Conservation (phyloP, 2,797 vertebrate genomes). For the Protonibea diacanthus region DNA sequence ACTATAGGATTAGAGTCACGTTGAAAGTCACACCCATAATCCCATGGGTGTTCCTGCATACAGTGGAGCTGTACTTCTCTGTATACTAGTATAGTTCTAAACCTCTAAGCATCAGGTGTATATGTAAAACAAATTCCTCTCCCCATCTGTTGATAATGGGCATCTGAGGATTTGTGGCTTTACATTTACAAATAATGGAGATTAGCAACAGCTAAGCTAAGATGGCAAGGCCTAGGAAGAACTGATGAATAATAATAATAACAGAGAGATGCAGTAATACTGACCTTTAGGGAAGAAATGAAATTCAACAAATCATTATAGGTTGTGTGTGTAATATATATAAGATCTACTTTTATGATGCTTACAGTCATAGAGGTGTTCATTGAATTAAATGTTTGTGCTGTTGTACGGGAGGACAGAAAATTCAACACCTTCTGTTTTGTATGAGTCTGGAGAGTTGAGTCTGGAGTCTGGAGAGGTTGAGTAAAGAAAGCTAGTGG, state of each 20-base stretch:
- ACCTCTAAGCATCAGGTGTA: background rate
- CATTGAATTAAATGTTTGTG: too few relatives aligned
- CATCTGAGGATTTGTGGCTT: slow-evolving; percentile 1
- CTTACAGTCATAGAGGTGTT: too few relatives aligned
- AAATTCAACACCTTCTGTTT: background rate
- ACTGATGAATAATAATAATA: background rate
- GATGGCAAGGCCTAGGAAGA: background rate
- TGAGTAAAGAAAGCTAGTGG: background rate
- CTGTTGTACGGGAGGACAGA: too few relatives aligned
- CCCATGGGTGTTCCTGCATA: background rate
- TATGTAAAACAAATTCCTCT: background rate
- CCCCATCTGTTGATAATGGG: background rate
- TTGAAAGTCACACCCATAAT: slow-evolving; percentile 6
- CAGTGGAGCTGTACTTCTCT: background rate
- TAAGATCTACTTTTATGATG: too few relatives aligned
- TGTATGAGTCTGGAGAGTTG: slow-evolving; percentile 15
- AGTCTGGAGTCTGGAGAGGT: too few relatives aligned
- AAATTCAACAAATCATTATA: background rate
- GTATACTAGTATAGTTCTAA: background rate
- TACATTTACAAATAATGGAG: background rate
- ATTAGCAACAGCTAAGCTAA: background rate
- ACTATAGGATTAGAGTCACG: background rate
- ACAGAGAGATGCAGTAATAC: background rate
- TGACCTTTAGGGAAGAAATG: slow-evolving; percentile 13
- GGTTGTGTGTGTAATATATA: too few relatives aligned